A percentile compares a stretch with the other conserved stretches of the same genome.
Evolutionary conservation across 2,797 vertebrate species (phyloP).

Genomic region (Nannoperca obscura): DNA sequence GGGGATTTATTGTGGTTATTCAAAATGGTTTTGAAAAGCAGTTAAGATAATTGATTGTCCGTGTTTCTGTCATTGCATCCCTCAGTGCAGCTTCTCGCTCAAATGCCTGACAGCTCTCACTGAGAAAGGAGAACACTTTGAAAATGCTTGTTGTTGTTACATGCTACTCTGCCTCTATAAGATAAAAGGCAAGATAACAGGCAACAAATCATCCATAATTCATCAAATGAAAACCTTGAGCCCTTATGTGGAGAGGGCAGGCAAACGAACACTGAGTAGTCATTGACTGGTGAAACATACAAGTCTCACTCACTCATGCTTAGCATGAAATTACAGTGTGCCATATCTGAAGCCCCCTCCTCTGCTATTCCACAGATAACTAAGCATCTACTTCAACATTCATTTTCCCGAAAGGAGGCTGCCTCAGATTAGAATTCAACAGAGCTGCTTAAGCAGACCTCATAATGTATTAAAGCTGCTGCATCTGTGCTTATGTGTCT

Average conservation of each 20-base stretch:
- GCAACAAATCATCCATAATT: constrained; percentile 17
- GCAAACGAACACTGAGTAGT: background rate
- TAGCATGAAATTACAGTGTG: constrained; percentile 29
- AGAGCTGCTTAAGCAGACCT: constrained; percentile 16
- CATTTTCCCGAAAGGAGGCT: constrained; percentile 7
- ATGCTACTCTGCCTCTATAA: constrained; percentile 10
- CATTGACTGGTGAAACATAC: constrained; percentile 24
- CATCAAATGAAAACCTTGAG: constrained; percentile 3
- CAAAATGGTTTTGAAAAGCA: constrained; percentile 27
- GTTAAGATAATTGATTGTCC: constrained; percentile 41
- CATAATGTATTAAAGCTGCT: constrained; percentile 27
- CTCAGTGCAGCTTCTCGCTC: constrained; percentile 5
- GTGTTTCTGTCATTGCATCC: constrained; percentile 37
- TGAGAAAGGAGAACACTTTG: constrained; percentile 29
- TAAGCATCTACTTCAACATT: constrained; percentile 31
- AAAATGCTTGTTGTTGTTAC: constrained; percentile 31
- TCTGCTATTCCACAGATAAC: constrained; percentile 28
- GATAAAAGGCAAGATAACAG: constrained; percentile 1
- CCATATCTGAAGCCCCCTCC: constrained; percentile 1
- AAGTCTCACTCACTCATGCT: background rate
- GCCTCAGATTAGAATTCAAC: constrained; percentile 14
- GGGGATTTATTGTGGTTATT: constrained; percentile 19
- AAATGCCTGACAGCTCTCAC: constrained; percentile 31
- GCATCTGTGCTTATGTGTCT: constrained; percentile 17
- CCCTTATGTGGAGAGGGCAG: background rate